Conservation (phyloP, 1,140 invertebrate species). For the Chymomyza costata region DNA sequence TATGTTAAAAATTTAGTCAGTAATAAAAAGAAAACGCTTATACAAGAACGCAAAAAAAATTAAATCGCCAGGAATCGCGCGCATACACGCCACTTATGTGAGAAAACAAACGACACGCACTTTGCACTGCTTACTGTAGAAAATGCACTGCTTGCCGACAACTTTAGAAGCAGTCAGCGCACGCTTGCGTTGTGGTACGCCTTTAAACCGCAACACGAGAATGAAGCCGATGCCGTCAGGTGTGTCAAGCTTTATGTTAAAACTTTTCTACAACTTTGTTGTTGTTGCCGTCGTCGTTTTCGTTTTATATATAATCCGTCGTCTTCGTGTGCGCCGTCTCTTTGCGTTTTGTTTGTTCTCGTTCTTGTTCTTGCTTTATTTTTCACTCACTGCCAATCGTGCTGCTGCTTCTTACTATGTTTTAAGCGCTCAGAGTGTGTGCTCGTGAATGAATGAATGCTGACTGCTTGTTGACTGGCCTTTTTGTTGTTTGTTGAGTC, state of each 20-base stretch:
- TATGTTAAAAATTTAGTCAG: constrained; percentile 18
- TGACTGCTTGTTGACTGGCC: constrained; percentile 32
- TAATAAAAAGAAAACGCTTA: too few relatives aligned
- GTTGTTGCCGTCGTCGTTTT: not conserved
- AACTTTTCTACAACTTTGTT: constrained; percentile 5
- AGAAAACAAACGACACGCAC: not conserved
- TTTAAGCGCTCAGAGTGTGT: constrained; percentile 60
- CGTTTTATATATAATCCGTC: too few relatives aligned
- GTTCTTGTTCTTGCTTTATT: constrained; percentile 2
- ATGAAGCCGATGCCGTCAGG: constrained; percentile 56
- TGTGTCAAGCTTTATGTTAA: constrained; percentile 59
- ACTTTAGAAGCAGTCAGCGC: too few relatives aligned
- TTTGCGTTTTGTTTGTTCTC: constrained; percentile 7
- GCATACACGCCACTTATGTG: constrained; percentile 16
- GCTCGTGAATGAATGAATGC: constrained; percentile 63
- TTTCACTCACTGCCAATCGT: constrained; percentile 23
- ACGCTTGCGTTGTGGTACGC: constrained; percentile 22
- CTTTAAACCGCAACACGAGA: constrained; percentile 65
- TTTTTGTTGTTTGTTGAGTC: constrained; percentile 55
- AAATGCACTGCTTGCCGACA: constrained; percentile 12
- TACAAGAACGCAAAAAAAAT: too few relatives aligned
- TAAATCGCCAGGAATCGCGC: constrained; percentile 17
- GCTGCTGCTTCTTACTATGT: constrained; percentile 26
- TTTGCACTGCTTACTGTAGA: constrained; percentile 22
- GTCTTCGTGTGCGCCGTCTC: constrained; percentile 18